phyloP scores from a whole-genome alignment of 2,797 vertebrate genomes.

The Menidia menidia region DNA sequence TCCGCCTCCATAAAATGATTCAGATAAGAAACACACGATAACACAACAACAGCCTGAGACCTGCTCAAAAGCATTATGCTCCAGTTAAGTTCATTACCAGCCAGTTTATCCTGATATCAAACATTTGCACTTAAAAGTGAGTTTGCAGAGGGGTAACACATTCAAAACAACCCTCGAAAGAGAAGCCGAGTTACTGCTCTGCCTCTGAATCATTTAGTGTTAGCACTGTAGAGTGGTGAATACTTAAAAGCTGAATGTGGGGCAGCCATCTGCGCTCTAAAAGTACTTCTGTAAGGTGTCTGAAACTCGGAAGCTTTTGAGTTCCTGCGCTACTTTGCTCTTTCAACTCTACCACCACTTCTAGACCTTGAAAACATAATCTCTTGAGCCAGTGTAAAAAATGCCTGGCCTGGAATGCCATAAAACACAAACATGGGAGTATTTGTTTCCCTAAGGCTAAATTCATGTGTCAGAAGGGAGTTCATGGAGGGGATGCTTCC shows the following conservation, averaged over 20 bases:
- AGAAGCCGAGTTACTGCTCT: conserved; percentile 62
- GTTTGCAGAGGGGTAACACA: conserved; percentile 24
- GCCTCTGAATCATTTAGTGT: conserved; percentile 76
- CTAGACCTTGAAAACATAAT: not conserved
- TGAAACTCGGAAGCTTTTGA: not conserved
- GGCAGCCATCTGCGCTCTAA: conserved; percentile 57
- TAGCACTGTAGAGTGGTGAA: conserved; percentile 43
- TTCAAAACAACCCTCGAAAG: conserved; percentile 55
- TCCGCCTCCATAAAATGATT: not conserved
- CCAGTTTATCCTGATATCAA: too few species aligned
- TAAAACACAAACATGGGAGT: not conserved
- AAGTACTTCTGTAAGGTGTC: conserved; percentile 21
- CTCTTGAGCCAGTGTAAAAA: conserved; percentile 13
- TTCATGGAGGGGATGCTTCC: not conserved
- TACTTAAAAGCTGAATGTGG: conserved; percentile 73
- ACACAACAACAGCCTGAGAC: not conserved
- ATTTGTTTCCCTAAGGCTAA: not conserved
- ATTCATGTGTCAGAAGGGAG: conserved; percentile 13
- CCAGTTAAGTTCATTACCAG: too few species aligned
- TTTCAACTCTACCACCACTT: not conserved
- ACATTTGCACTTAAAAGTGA: conserved; percentile 2
- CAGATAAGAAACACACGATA: not conserved
- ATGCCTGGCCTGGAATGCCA: not conserved
- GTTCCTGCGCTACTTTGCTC: not conserved
- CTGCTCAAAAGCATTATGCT: too few species aligned